A percentile compares a stretch with the other conserved stretches of the same genome.
These are phyloP conservation scores for Poeciliopsis turrubarensis DNA, from an alignment of 2,113 vertebrate species.

Conservation along the genomic window DNA sequence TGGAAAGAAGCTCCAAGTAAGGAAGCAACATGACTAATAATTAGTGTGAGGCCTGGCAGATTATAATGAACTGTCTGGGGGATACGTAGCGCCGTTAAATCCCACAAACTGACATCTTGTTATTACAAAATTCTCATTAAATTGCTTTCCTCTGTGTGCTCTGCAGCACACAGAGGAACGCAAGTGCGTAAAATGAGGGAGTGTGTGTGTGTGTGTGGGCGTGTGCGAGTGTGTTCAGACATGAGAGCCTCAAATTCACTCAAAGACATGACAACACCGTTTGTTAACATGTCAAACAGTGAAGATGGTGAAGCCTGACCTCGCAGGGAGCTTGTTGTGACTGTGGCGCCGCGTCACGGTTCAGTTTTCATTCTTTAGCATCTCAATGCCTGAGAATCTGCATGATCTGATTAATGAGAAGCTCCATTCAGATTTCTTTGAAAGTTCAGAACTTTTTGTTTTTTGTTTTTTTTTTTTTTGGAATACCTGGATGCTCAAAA, in stretches of 20 bases:
- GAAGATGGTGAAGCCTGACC: neutral
- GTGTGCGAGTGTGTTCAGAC: neutral
- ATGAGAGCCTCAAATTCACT: neutral
- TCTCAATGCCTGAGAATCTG: neutral
- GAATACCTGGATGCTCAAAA: too few species aligned
- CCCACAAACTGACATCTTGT: conserved; percentile 13
- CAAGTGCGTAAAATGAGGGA: neutral
- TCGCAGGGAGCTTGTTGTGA: neutral
- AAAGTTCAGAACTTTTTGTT: neutral
- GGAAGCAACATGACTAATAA: conserved; percentile 17
- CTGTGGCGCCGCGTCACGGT: neutral
- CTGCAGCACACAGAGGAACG: neutral
- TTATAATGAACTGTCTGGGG: conserved; percentile 9
- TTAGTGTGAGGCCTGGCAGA: neutral
- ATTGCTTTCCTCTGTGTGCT: neutral
- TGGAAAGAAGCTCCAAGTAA: conserved; percentile 16
- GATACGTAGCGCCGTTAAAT: neutral
- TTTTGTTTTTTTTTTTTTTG: neutral
- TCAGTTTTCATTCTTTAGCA: neutral
- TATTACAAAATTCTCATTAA: conserved; percentile 1
- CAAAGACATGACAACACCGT: neutral
- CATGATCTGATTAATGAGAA: neutral
- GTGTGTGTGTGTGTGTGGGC: neutral
- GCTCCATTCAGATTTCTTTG: neutral
- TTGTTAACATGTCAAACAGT: neutral